Base-by-base conservation (phyloP, 2,888 invertebrate genomes). In the Helleia helle region DNA sequence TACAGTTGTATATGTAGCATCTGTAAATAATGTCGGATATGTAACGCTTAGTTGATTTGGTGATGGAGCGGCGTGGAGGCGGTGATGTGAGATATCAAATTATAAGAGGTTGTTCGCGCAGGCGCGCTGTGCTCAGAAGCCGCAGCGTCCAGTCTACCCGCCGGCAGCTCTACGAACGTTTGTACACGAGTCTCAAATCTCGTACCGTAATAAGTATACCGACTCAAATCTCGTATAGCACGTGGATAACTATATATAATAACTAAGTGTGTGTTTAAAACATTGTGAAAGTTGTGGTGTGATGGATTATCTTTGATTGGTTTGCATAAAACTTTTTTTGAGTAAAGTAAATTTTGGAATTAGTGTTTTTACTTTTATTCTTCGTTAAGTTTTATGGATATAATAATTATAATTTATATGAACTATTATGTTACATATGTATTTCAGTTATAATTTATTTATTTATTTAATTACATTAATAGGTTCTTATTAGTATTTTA, bases 61-160 rank as follows among this genome's bases (percentile, higher is more conserved):
- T 74, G 72, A 72, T 71, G 69, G 67, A 72, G 71, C 74, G 79
- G 77, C 75, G 75, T 71, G 70, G 68, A 70, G 68, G 72, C 70
- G 72, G 71, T 71, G 74, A 76, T 73, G 74, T 70, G 74, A 71
- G 72, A 79, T 80, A 80, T 77, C 75, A 79, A 74, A 76, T 77
- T 79, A 76, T 77, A 72, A 74, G 74, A 74, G 72, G 65, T 68
- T 68, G 55, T 55, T 53, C 59, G 71, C 71, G 68, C 80, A 77
- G 69, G 81, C 81, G 80, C 74, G 59, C 12, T 66, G 45, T 46
- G 47, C 37, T 38, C 41, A 50, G 47, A 58, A 52, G 54, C 59
- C 62, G 63, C 60, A 58, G 59, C 61, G 59, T 62, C 68, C 77
- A 79, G 80, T 80, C 71, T 64, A 72, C 69, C 65, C 64, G 62